phyloP scores from a whole-genome alignment of 2,888 invertebrate genomes.

The Deilephila elpenor region DNA sequence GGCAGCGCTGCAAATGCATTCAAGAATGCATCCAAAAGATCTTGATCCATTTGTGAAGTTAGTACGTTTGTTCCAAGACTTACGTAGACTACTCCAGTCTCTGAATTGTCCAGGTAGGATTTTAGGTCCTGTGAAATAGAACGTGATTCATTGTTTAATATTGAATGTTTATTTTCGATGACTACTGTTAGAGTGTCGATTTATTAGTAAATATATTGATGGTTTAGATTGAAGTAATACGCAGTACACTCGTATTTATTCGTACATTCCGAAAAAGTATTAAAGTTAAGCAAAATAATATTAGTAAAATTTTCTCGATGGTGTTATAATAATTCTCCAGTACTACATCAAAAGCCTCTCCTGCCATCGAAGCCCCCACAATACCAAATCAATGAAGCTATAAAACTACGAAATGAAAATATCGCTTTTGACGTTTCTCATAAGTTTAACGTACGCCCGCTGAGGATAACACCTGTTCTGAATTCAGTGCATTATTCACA shows the following conservation, averaged over 20 bases:
- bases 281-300: no score
- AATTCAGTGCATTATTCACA: slow-evolving; percentile 11
- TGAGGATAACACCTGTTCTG: not conserved
- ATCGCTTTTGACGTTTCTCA: not conserved
- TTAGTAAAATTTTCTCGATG: no score
- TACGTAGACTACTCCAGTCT: slow-evolving; percentile 36
- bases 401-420: not conserved
- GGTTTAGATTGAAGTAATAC: no score
- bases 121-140: not conserved
- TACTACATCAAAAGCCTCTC: no score
- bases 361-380: no score
- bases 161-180: no score
- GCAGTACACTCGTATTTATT: no score
- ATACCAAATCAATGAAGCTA: not conserved
- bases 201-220: no score
- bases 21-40: slow-evolving; percentile 16
- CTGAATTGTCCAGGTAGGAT: slow-evolving; percentile 11
- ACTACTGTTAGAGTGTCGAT: no score
- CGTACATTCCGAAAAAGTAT: no score
- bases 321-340: no score
- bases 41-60: slow-evolving; percentile 11
- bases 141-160: not conserved
- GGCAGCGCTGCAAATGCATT: slow-evolving; percentile 18
- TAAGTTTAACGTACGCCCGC: not conserved
- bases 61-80: slow-evolving; percentile 28